phyloP scores from a whole-genome alignment of 37 sponge, comb jelly and placozoan genomes.

The Lycopodina hypogea region DNA sequence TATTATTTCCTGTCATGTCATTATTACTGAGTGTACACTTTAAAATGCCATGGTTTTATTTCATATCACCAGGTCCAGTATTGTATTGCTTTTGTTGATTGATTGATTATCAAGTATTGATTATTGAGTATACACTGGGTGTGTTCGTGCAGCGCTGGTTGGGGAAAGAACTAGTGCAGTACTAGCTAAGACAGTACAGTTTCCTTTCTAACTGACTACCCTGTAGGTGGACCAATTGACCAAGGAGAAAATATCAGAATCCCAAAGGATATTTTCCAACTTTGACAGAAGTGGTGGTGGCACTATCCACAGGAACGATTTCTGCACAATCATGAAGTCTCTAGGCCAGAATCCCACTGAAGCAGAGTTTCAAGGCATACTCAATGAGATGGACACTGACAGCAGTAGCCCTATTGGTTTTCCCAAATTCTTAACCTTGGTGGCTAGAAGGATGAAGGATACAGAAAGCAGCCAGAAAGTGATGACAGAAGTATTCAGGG shows the following conservation, averaged over 20 bases:
- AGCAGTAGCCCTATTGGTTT: conserved; percentile 99
- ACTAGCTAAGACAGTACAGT: too few species aligned
- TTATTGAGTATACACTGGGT: too few species aligned
- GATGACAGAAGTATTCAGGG: conserved; percentile 95
- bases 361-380: conserved; percentile 98
- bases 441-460: conserved; percentile 99
- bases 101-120: too few species aligned
- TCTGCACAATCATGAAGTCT: conserved; percentile 99
- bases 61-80: too few species aligned
- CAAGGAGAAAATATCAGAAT: conserved; percentile 96
- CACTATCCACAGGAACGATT: conserved; percentile 96
- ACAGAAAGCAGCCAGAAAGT: conserved; percentile 97
- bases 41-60: too few species aligned
- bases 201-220: too few species aligned
- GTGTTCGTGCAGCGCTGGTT: too few species aligned
- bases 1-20: too few species aligned
- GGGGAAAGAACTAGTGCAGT: too few species aligned
- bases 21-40: too few species aligned
- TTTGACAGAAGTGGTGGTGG: conserved; percentile 99
- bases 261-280: conserved; percentile 96
- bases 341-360: conserved; percentile 99
- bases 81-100: too few species aligned
- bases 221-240: conserved; percentile 89
- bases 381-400: conserved; percentile 98
- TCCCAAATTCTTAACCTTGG: conserved; percentile 98